Evolutionary conservation across 2,113 vertebrate species (phyloP).

Genomic region (cattle (Bos taurus)): ARS-UCD2.0 NC_037342.1:83788001-83788500

Average conservation of each 20-base stretch:
- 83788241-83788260: not conserved
- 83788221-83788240: not conserved
- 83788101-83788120: slow-evolving; percentile 37
- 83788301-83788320: fast-evolving
- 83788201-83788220: not conserved
- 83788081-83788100: slow-evolving; percentile 64
- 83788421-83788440: not conserved
- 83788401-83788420: not conserved
- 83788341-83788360: not conserved
- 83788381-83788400: not conserved
- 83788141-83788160: not conserved
- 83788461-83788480: not conserved
- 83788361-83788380: not conserved
- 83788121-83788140: not conserved
- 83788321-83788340: not conserved
- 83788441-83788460: not conserved
- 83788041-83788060: slow-evolving; percentile 65
- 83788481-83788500: fast-evolving
- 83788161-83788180: not conserved
- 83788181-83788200: not conserved
- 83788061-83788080: slow-evolving; percentile 74
- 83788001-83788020: slow-evolving; percentile 74
- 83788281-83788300: not conserved
- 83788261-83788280: not conserved
- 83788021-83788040: slow-evolving; percentile 76